Conservation (phyloP, 2,888 invertebrate genomes). For the Parapristionchus giblindavisi region DNA sequence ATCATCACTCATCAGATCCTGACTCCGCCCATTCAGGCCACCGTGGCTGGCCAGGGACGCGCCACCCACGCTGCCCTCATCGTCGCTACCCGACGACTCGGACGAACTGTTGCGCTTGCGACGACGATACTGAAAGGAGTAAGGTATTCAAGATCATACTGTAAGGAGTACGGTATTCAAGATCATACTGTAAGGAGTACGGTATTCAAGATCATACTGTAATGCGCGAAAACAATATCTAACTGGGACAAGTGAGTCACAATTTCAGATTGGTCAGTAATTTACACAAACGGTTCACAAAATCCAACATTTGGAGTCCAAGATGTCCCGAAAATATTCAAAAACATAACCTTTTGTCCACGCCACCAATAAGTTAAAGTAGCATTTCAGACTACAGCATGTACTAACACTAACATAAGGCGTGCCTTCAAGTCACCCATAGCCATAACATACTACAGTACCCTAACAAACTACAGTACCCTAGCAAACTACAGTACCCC, state of each 20-base stretch:
- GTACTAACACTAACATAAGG: too few relatives aligned
- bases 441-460: background rate
- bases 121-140: constrained; percentile 1
- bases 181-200: background rate
- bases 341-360: too few relatives aligned
- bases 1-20: constrained; percentile 1
- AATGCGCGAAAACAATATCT: background rate
- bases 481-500: constrained; percentile 15
- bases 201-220: background rate
- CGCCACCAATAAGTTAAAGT: too few relatives aligned
- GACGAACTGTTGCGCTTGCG: constrained; percentile 42
- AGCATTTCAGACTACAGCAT: too few relatives aligned
- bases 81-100: constrained; percentile 40
- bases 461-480: background rate
- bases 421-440: background rate
- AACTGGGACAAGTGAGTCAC: too few relatives aligned
- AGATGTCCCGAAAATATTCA: too few relatives aligned
- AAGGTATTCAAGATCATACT: background rate
- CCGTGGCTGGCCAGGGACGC: constrained; percentile 37
- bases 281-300: too few relatives aligned
- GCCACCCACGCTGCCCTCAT: constrained; percentile 29
- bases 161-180: background rate
- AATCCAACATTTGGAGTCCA: too few relatives aligned
- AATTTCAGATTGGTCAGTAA: too few relatives aligned
- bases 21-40: constrained; percentile 20